Evolutionary conservation across 2,888 invertebrate species (phyloP), one percentile per base, ranked within the genome.

Genomic region (Amblyjoppa fuscipennis): DNA sequence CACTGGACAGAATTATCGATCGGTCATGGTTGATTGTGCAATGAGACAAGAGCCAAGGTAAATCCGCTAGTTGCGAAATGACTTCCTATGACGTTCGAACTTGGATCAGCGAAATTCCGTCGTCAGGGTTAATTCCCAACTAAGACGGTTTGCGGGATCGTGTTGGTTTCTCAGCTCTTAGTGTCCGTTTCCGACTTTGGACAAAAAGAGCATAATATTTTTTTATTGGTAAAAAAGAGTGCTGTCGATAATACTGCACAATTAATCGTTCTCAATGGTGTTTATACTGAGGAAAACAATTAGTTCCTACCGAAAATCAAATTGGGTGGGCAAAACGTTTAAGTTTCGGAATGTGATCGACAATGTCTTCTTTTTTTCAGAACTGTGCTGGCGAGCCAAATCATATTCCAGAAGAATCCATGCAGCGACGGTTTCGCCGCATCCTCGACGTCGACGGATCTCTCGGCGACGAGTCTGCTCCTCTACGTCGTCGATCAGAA

Each of bases 401-500:
- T 94, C 75, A 83, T 92, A 13, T 88, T 93, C 70, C 90, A 92
- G 86, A 90, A 92, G 74, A 92, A 91, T 66, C 92, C 91, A 3
- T 94, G 94, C 71, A 80, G 85, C 6, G 90, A 91, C 11, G 82
- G 86, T 3, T 49, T 1, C 78, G 51, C 79, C 49, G 7, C 78
- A 34, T 82, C 71, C 45, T 73, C 76, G 20, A 16, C 70, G 64
- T 66, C 89, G 9, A 83, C 87, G 41, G 91, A 92, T 41, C 66
- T 76, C 34, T 80, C 90, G 4, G 59, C 91, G 28, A 90, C 91
- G 41, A 85, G 92, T 2, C 88, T 94, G 20, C 69, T 92, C 41
- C 87, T 93, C 77, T 94, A 94, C 87, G 90, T 93, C 4, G 90
- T 92, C 41, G 91, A 94, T 85, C 90, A 91, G 69, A 87, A 91